Conservation (phyloP, 23 tunicate genomes). For the Trididemnum nubilum region DNA sequence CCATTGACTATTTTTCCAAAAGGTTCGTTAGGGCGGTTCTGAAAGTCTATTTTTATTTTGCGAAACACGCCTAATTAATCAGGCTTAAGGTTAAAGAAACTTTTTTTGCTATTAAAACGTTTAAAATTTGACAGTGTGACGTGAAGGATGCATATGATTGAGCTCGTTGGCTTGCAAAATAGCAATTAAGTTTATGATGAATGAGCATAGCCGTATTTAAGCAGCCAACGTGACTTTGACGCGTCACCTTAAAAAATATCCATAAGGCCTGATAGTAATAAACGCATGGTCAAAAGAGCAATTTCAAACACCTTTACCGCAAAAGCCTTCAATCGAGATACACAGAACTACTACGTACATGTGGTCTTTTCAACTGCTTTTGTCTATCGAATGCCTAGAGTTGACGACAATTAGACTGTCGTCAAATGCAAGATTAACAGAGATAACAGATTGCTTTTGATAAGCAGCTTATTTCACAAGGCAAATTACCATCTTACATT, state of each 20-base stretch:
- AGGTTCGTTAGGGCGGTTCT: too few species aligned
- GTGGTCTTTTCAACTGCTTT: background rate
- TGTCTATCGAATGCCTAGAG: background rate
- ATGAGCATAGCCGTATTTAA: too few species aligned
- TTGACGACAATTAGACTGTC: constrained; percentile 3
- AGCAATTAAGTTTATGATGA: too few species aligned
- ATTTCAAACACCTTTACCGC: background rate
- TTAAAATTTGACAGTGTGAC: too few species aligned
- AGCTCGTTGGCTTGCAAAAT: too few species aligned
- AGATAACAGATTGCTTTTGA: background rate
- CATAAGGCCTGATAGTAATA: background rate
- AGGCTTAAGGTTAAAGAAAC: too few species aligned
- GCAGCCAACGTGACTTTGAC: background rate
- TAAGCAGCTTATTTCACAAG: background rate
- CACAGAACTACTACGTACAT: background rate
- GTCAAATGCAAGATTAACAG: background rate
- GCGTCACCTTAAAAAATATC: background rate
- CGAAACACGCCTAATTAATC: too few species aligned
- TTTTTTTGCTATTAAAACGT: too few species aligned
- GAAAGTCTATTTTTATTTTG: too few species aligned
- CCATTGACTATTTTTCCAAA: too few species aligned
- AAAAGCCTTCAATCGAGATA: background rate
- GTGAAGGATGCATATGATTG: too few species aligned
- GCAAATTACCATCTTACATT: background rate
- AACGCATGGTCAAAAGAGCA: background rate